Percentiles rank a stretch among this genome's conserved stretches.
These are phyloP conservation scores for Helogale parvula DNA, from an alignment of 2,113 vertebrate genomes.

Conservation along the genomic window DNA sequence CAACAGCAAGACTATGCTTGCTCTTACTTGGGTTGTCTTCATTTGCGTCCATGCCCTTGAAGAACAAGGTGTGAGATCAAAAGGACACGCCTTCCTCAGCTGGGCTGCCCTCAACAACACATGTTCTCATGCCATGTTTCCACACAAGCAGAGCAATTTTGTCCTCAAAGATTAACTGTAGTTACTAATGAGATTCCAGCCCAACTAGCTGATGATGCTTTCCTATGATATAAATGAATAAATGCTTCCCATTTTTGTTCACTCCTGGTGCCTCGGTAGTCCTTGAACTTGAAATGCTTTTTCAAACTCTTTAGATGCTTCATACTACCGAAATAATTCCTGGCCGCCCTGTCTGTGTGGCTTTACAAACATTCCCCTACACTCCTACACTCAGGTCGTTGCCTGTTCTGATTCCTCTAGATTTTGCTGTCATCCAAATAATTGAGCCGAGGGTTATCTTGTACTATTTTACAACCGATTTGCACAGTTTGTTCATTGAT, in stretches of 20 bases:
- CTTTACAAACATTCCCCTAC: background rate
- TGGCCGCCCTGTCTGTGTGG: accelerated
- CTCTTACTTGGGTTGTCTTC: background rate
- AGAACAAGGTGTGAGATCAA: too few relatives aligned
- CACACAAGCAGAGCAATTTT: background rate
- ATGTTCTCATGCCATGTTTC: background rate
- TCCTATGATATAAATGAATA: background rate
- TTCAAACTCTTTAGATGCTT: background rate
- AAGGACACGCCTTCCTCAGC: background rate
- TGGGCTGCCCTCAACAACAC: accelerated
- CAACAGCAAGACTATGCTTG: too few relatives aligned
- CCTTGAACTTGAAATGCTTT: background rate
- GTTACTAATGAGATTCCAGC: background rate
- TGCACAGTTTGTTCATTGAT: background rate
- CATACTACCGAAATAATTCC: accelerated
- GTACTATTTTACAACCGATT: background rate
- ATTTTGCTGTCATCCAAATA: too few relatives aligned
- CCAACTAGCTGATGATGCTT: background rate
- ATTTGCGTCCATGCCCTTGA: background rate
- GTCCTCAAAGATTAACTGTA: background rate
- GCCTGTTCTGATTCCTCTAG: background rate
- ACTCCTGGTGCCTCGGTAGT: background rate
- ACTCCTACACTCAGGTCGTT: accelerated
- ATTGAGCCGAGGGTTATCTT: background rate
- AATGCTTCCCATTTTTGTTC: background rate